phyloP scores from a whole-genome alignment of 2,113 vertebrate genomes.

The Egretta garzetta region DNA sequence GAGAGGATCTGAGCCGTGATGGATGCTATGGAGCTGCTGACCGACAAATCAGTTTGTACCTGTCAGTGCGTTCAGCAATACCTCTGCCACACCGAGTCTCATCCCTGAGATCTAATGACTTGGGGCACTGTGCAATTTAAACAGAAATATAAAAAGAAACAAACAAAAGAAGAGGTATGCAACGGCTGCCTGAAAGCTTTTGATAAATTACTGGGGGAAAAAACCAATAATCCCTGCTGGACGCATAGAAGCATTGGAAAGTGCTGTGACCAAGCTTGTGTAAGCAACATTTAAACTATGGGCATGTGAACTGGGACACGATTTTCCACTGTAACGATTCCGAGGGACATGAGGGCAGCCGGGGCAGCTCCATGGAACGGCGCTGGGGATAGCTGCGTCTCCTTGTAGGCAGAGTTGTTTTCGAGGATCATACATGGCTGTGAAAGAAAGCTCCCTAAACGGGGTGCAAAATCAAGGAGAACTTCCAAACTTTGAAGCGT shows the following conservation, averaged over 20 bases:
- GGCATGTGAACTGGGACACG: not conserved
- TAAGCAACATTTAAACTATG: not conserved
- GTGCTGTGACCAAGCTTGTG: not conserved
- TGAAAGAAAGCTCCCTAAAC: not conserved
- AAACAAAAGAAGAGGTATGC: not conserved
- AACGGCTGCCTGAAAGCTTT: not conserved
- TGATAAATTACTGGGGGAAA: not conserved
- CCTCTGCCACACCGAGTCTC: not conserved
- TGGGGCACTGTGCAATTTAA: not conserved
- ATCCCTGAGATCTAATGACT: not conserved
- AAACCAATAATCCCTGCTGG: not conserved
- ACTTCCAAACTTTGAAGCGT: not conserved
- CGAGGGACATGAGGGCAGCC: accelerated
- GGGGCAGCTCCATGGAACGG: not conserved
- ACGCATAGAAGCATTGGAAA: not conserved
- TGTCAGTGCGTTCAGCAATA: not conserved
- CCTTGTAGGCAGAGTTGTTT: not conserved
- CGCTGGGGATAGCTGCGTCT: not conserved
- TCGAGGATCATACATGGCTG: accelerated
- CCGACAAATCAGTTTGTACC: not conserved
- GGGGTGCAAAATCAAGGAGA: not conserved
- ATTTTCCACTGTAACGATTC: not conserved
- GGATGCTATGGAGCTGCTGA: not conserved
- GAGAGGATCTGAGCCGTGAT: not conserved
- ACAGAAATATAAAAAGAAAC: not conserved